Evolutionary conservation across 1,140 invertebrate genomes (phyloP).

Genomic region (Pseudobourletiella spinata): DNA sequence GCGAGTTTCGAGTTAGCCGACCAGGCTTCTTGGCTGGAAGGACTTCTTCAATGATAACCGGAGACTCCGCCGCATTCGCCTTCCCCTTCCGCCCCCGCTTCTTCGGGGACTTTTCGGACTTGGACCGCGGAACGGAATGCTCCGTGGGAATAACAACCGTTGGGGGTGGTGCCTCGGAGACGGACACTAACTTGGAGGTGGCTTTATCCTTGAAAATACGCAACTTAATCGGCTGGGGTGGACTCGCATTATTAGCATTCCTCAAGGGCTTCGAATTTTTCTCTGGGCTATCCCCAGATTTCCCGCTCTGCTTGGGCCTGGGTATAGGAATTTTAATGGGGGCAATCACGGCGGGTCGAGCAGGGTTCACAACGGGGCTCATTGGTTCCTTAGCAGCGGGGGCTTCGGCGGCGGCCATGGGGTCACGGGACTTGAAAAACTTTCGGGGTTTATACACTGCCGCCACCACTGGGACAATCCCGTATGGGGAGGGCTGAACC

Average conservation of each 20-base stretch:
- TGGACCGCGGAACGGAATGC: neutral
- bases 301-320: slow-evolving; percentile 40
- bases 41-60: neutral
- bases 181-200: slow-evolving; percentile 47
- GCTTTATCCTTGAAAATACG: slow-evolving; percentile 53
- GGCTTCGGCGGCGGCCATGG: slow-evolving; percentile 17
- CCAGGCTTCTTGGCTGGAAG: slow-evolving; percentile 11
- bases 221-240: slow-evolving; percentile 53
- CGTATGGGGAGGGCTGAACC: slow-evolving; percentile 30
- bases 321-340: slow-evolving; percentile 26
- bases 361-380: neutral
- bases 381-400: neutral
- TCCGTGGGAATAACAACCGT: neutral
- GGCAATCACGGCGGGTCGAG: slow-evolving; percentile 12
- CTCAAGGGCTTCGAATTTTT: slow-evolving; percentile 10
- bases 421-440: slow-evolving; percentile 71
- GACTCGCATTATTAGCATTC: slow-evolving; percentile 15
- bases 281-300: slow-evolving; percentile 8
- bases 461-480: slow-evolving; percentile 38
- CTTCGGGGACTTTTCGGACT: slow-evolving; percentile 12
- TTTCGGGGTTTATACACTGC: slow-evolving; percentile 66
- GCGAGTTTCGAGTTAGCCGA: slow-evolving; percentile 27
- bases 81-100: slow-evolving; percentile 24
- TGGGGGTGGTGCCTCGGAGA: slow-evolving; percentile 23
- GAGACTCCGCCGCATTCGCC: neutral